Conservation (phyloP, 1,140 invertebrate genomes). For the Drosophila biarmipes region DNA sequence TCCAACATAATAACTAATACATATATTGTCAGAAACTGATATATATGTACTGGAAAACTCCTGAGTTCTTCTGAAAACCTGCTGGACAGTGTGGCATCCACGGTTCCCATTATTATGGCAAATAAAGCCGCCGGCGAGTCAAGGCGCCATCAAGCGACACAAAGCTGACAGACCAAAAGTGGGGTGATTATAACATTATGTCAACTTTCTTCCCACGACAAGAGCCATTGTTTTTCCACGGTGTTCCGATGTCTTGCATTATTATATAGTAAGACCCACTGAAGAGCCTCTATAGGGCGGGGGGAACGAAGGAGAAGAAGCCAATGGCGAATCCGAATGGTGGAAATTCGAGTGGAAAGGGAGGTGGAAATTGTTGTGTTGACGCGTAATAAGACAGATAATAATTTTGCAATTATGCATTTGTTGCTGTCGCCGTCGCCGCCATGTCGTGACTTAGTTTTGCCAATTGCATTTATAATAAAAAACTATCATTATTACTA, state of each 20-base stretch:
- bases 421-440: conserved; percentile 37
- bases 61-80: conserved; percentile 14
- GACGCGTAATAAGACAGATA: conserved; percentile 63
- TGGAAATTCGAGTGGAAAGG: conserved; percentile 51
- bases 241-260: conserved; percentile 17
- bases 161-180: conserved; percentile 60
- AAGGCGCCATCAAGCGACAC: conserved; percentile 66
- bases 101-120: conserved; percentile 75
- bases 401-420: conserved; percentile 77
- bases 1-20: no score
- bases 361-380: conserved; percentile 46
- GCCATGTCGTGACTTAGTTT: conserved; percentile 74
- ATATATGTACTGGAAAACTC: no score
- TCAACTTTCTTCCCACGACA: conserved; percentile 81
- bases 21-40: neutral
- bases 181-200: conserved; percentile 80
- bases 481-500: conserved; percentile 38
- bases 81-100: conserved; percentile 58
- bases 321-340: conserved; percentile 18
- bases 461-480: conserved; percentile 73
- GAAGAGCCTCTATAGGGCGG: conserved; percentile 5
- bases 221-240: conserved; percentile 52
- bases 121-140: conserved; percentile 57
- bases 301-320: conserved; percentile 20
- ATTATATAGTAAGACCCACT: conserved; percentile 11